A percentile compares a stretch with the other conserved stretches of the same genome.
Conservation (phyloP, 2,113 vertebrate species). For the Dromiciops gliroides region DNA sequence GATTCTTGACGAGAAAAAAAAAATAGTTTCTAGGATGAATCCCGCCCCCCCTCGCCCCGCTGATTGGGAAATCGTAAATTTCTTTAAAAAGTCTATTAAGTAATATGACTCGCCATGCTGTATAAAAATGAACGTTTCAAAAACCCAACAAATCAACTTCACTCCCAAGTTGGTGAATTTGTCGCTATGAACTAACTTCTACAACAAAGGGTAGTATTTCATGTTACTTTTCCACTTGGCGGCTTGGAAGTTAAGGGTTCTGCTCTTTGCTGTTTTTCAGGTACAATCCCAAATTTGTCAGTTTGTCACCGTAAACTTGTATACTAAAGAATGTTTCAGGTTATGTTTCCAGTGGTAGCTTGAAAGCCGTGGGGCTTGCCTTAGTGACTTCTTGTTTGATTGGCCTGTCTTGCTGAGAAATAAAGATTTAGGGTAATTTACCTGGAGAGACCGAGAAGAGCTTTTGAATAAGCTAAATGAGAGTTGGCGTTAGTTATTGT, state of each 20-base stretch:
- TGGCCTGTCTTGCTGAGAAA: background rate
- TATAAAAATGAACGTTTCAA: constrained; percentile 3
- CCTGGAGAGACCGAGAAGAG: background rate
- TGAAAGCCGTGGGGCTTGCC: constrained; percentile 20
- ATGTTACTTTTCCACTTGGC: background rate
- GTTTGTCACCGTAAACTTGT: background rate
- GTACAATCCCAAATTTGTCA: background rate
- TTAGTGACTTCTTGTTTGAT: constrained; percentile 9
- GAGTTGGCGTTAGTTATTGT: background rate
- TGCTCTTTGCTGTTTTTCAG: constrained; percentile 20
- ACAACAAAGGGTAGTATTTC: background rate
- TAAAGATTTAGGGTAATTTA: background rate
- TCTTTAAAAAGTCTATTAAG: constrained; percentile 30
- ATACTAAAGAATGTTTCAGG: background rate
- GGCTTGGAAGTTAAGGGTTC: constrained; percentile 11
- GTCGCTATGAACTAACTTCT: background rate
- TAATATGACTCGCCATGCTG: background rate
- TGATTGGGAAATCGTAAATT: constrained; percentile 13
- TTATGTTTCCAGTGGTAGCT: background rate
- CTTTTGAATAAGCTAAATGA: background rate
- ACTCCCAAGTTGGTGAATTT: background rate
- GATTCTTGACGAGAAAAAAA: background rate
- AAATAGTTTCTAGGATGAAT: constrained; percentile 10
- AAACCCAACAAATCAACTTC: background rate
- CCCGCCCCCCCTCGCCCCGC: too few relatives aligned